A percentile compares a stretch with the other conserved stretches of the same genome.
Evolutionary conservation across 2,113 vertebrate genomes (phyloP).

Genomic region (Romanogobio albipinnatus): DNA sequence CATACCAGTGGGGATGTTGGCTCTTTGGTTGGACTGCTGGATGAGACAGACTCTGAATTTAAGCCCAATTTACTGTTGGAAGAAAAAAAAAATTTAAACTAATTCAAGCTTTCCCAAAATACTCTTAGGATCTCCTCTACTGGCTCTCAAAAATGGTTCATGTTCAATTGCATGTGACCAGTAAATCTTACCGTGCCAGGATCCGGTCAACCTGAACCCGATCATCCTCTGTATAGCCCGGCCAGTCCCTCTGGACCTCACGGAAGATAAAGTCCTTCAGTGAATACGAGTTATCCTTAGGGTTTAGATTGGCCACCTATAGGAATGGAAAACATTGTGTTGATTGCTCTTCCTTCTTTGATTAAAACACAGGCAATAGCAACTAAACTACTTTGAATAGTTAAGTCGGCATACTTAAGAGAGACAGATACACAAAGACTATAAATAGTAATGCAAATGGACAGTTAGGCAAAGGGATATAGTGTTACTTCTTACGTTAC

Average conservation of each 20-base stretch:
- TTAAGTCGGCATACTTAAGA: neutral
- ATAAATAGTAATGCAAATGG: conserved; percentile 42
- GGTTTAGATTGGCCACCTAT: conserved; percentile 89
- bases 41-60: conserved; percentile 65
- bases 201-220: conserved; percentile 80
- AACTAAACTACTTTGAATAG: neutral
- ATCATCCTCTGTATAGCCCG: conserved; percentile 88
- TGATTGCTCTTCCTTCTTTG: neutral
- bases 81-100: conserved; percentile 9
- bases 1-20: conserved; percentile 71
- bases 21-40: conserved; percentile 75
- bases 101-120: neutral
- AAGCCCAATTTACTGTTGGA: conserved; percentile 75
- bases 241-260: conserved; percentile 90
- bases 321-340: neutral
- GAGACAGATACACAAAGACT: conserved; percentile 28
- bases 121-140: neutral
- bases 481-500: conserved; percentile 32
- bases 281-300: conserved; percentile 88
- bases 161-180: neutral
- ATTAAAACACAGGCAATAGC: neutral
- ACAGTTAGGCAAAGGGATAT: neutral
- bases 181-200: conserved; percentile 80
- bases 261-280: conserved; percentile 89
- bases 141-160: neutral